Base-by-base conservation (phyloP, 2,113 vertebrate genomes). In the Pavo muticus region DNA sequence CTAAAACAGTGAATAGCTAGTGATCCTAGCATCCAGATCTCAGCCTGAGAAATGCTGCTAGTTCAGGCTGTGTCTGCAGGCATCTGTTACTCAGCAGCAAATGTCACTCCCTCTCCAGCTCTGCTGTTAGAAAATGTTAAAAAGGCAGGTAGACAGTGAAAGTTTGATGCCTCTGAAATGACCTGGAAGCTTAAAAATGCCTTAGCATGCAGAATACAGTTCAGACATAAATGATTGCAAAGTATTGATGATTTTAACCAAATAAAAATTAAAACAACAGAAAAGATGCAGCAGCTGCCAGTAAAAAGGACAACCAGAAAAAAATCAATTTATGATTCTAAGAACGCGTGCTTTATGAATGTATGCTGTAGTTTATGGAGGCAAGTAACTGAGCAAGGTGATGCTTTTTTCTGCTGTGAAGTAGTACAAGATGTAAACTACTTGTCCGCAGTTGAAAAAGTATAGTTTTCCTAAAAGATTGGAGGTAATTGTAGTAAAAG, bases 131-230 rank as follows among this genome's bases (percentile, higher is more conserved):
- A 24, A 76, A 95, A 87, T 56, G 24, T 73, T 96, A 92, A 91
- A 89, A 91, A 89, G 78, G 75, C 63, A 93, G 72, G 60, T 93
- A 87, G 72, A 85, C 27, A 84, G 73, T 93, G 87, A 84, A 94
- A 91, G 61, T 84, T 93, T 84, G 95, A 94, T 89, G 57, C 47
- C 69, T 93, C 48, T 87, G 78, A 96, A 97, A 96, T 84, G 42
- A 91, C 71, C 72, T 84, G 88, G 67, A 81, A 94, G 71, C 27
- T 45, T 93, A 57, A 25, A 84, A 77, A 85, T 89, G 75, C 39
- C 65, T 73, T 35, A 76, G 61, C 74, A 80, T 86, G 67, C 30
- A 37, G 77, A 73, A 86, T 81, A 73, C 86, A 93, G 93, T 93
- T 91, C 60, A 19, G 45, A 45, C 84, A 91, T 77, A 91, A 72